Percentiles rank a stretch among this genome's conserved stretches.
These are phyloP conservation scores for Cochlearius cochlearius DNA, from an alignment of 2,113 vertebrate species.

Conservation along the genomic window DNA sequence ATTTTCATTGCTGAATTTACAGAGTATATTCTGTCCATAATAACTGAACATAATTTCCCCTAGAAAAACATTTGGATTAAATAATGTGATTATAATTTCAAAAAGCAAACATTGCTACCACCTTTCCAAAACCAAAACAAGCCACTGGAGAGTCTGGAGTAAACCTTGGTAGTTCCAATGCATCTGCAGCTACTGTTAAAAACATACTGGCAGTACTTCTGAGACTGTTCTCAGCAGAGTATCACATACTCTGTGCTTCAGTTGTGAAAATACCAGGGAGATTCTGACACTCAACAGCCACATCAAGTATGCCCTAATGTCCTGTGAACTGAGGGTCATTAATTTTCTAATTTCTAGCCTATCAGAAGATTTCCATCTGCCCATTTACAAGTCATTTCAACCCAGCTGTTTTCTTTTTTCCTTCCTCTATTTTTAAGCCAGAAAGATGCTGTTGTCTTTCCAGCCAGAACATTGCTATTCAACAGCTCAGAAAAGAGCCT, in stretches of 20 bases:
- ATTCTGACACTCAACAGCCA: not conserved
- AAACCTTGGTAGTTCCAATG: not conserved
- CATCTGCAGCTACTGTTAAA: not conserved
- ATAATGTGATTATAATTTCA: not conserved
- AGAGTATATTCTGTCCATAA: not conserved
- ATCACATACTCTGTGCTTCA: too few relatives aligned
- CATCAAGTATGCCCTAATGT: accelerated
- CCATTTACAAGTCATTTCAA: not conserved
- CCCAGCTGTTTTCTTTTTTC: not conserved
- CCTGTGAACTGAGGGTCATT: not conserved
- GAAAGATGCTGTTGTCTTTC: not conserved
- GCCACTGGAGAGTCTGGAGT: not conserved
- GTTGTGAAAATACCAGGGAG: not conserved
- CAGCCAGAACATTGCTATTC: not conserved
- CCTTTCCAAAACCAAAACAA: not conserved
- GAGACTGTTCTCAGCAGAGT: accelerated
- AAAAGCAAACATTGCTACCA: not conserved
- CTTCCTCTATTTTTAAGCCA: not conserved
- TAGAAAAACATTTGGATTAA: not conserved
- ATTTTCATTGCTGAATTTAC: not conserved
- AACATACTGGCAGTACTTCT: not conserved
- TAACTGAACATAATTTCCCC: not conserved
- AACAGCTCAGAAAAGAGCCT: not conserved
- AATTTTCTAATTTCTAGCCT: not conserved
- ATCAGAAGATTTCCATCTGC: accelerated